A percentile compares a stretch with the other conserved stretches of the same genome.
These are phyloP conservation scores for Albula glossodonta DNA, from an alignment of 2,113 vertebrate species.

Conservation along the genomic window DNA sequence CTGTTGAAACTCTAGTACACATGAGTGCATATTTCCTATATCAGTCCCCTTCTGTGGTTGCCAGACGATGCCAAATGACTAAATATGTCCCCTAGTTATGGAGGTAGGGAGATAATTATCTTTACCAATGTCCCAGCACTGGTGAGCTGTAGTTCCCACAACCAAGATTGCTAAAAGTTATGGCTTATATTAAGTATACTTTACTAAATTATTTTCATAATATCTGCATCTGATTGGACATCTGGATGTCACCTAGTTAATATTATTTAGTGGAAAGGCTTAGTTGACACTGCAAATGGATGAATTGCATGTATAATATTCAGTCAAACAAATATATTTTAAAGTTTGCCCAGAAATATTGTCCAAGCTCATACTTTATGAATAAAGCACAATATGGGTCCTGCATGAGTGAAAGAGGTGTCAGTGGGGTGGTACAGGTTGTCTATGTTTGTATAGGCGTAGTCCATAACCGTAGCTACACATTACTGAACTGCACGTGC, in stretches of 20 bases:
- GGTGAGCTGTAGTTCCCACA: neutral
- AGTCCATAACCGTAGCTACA: no score
- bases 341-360: no score
- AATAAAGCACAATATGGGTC: no score
- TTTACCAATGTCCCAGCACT: neutral
- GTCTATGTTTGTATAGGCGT: no score
- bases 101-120: neutral
- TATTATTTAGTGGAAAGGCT: neutral
- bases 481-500: no score
- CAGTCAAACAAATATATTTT: neutral
- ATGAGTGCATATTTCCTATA: conserved; percentile 7
- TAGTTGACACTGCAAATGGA: neutral
- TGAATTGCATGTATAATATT: neutral
- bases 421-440: no score
- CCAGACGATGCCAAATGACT: neutral
- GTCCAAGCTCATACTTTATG: no score
- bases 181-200: neutral
- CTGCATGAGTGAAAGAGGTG: no score
- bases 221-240: neutral
- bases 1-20: conserved; percentile 4
- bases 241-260: neutral
- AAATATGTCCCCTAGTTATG: neutral
- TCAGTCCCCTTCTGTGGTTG: neutral
- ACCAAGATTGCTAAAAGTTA: neutral
- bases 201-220: neutral